Evolutionary conservation across 2,888 invertebrate genomes (phyloP), one percentile per base, ranked within the genome.

Genomic region (Hecatera dysodea): DNA sequence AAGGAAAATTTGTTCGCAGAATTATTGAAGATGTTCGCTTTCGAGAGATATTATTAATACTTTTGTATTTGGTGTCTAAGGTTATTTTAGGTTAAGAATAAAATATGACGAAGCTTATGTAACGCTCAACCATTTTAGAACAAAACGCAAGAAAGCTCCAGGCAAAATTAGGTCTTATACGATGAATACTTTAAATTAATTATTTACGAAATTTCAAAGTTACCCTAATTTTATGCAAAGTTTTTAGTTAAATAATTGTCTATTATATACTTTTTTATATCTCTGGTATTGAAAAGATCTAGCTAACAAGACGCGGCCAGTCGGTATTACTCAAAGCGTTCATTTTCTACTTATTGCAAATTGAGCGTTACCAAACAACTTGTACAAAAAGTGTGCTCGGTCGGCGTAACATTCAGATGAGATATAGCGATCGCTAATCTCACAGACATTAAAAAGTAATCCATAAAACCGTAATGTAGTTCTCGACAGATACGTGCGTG

Each of bases 391-490:
- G 12, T 55, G 50, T 67, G 70, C 15, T 60, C 61, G 17, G 44
- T 15, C 36, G 29, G 61, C 74, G 68, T 74, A 61, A 71, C 70
- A 74, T 71, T 67, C 12, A 68, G n/a, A 70, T 62, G n/a, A 63
- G 55, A 76, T 65, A 60, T 27, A 56, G 50, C 29, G 57, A 71
- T 66, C 52, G 67, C 72, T 81, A 71, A 71, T 68, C 67, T 78
- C 67, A 64, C 48, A 69, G 77, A 86, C 84, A 86, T 86, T 87
- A 88, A 87, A 87, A 88, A 80, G 80, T 76, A 85, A 86, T 83
- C 80, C 74, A 84, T 87, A 87, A 86, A 85, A 86, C 72, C 66
- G 72, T 78, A 80, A 85, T 85, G 78, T 80, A 75, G 61, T 66
- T 81, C 72, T 83, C 71, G 72, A 75, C 76, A 78, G 83, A 84